Evolutionary conservation across 2,113 vertebrate genomes (phyloP).

Genomic region (Taurulus bubalis): DNA sequence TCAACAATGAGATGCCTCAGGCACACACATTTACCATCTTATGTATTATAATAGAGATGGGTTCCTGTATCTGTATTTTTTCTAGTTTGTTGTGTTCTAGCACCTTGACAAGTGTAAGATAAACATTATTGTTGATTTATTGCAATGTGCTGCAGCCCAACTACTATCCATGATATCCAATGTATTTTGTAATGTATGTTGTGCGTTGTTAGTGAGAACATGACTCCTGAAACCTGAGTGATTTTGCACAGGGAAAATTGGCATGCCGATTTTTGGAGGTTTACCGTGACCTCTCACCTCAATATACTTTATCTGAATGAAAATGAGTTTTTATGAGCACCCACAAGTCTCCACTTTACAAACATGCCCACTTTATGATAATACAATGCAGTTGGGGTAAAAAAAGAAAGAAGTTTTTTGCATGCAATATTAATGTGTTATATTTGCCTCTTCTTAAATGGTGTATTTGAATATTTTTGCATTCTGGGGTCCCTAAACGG

Average conservation of each 20-base stretch:
- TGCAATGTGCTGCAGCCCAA: neutral
- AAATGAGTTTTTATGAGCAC: neutral
- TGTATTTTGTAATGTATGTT: neutral
- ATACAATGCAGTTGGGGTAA: neutral
- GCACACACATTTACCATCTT: neutral
- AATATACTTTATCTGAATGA: neutral
- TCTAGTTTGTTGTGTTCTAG: neutral
- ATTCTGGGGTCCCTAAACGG: neutral
- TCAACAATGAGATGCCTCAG: constrained; percentile 11
- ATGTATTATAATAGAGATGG: neutral
- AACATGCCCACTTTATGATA: neutral
- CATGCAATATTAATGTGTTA: neutral
- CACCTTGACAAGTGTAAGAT: neutral
- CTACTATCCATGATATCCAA: neutral
- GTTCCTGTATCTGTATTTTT: neutral
- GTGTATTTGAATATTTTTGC: neutral
- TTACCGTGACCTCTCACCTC: neutral
- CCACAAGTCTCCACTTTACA: neutral
- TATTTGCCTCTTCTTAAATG: neutral
- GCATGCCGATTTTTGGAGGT: no score
- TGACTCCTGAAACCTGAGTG: no score
- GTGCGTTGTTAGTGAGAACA: neutral
- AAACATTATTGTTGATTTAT: neutral
- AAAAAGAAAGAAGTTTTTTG: no score
- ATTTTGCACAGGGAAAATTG: no score